These are phyloP conservation scores for Dinothrombium tinctorium DNA, from an alignment of 1,140 invertebrate genomes.

Conservation along the genomic window DNA sequence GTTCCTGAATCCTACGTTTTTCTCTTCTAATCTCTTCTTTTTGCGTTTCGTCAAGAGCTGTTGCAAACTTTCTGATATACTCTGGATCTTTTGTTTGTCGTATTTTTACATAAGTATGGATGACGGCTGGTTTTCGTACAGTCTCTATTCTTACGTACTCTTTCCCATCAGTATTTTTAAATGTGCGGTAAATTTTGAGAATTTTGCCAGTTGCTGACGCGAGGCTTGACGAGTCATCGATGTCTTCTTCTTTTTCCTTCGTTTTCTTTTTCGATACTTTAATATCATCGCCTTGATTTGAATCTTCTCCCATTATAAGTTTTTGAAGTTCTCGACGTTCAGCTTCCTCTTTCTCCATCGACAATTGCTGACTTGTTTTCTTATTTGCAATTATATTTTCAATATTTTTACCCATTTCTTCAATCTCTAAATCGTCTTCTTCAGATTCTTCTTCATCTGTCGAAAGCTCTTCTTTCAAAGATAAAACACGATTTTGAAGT, in stretches of 20 bases:
- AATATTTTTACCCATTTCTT: conserved; percentile 91
- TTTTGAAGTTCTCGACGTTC: conserved; percentile 80
- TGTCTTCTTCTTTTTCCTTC: conserved; percentile 27
- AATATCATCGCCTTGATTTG: conserved; percentile 16
- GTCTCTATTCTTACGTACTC: conserved; percentile 82
- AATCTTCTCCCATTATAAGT: conserved; percentile 51
- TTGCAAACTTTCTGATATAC: conserved; percentile 75
- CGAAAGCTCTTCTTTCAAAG: conserved; percentile 73
- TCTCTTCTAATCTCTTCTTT: conserved; percentile 93
- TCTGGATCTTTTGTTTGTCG: conserved; percentile 78
- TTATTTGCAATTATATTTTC: conserved; percentile 96
- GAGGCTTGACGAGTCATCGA: conserved; percentile 13
- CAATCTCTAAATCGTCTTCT: conserved; percentile 81
- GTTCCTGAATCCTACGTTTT: conserved; percentile 84
- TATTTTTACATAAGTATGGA: conserved; percentile 90
- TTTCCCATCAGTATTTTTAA: conserved; percentile 62
- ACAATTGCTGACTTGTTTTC: conserved; percentile 64
- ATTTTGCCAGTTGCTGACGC: conserved; percentile 31
- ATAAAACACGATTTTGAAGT: conserved; percentile 77
- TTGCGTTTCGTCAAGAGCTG: conserved; percentile 57
- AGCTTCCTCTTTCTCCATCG: conserved; percentile 76
- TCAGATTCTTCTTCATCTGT: conserved; percentile 53
- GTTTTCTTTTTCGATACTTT: conserved; percentile 22
- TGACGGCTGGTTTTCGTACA: conserved; percentile 73
- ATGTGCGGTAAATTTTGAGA: conserved; percentile 83